A percentile compares a stretch with the other conserved stretches of the same genome.
Conservation (phyloP, 2,797 vertebrate species). For the Lycodopsis pacificus region DNA sequence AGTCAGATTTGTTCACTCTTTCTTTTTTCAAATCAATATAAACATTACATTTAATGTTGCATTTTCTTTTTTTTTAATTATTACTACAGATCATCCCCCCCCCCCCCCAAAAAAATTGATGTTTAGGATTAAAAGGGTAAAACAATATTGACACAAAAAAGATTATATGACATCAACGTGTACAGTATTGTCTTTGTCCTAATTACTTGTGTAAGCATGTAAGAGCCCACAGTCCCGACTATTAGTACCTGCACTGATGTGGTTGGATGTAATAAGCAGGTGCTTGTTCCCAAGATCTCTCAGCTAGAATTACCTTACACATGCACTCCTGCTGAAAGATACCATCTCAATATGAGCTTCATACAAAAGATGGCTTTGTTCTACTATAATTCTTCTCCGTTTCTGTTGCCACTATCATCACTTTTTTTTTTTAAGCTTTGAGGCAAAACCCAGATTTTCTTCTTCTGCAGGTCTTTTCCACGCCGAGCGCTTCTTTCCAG, state of each 20-base stretch:
- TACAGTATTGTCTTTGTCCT: slow-evolving; percentile 15
- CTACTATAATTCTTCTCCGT: slow-evolving; percentile 26
- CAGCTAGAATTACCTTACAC: slow-evolving; percentile 67
- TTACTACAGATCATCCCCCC: neutral
- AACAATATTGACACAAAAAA: too few relatives aligned
- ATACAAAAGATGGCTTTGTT: slow-evolving; percentile 58
- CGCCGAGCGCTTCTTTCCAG: slow-evolving; percentile 25
- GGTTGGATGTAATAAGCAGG: slow-evolving; percentile 77
- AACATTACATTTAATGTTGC: neutral
- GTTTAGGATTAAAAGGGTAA: neutral
- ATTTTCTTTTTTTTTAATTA: neutral
- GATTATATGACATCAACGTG: neutral
- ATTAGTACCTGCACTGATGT: slow-evolving; percentile 71
- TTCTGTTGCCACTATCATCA: slow-evolving; percentile 28
- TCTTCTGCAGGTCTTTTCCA: slow-evolving; percentile 1
- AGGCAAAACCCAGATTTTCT: slow-evolving; percentile 26
- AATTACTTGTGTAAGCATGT: slow-evolving; percentile 57
- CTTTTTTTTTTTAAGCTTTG: slow-evolving; percentile 44
- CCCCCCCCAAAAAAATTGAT: neutral
- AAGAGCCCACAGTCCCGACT: slow-evolving; percentile 34
- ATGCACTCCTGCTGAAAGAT: slow-evolving; percentile 63
- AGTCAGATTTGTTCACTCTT: neutral
- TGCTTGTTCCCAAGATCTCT: slow-evolving; percentile 55
- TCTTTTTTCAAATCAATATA: neutral
- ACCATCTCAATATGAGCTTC: slow-evolving; percentile 36